Conservation (phyloP, 2,113 vertebrate genomes). For the Chaenogobius annularis region DNA sequence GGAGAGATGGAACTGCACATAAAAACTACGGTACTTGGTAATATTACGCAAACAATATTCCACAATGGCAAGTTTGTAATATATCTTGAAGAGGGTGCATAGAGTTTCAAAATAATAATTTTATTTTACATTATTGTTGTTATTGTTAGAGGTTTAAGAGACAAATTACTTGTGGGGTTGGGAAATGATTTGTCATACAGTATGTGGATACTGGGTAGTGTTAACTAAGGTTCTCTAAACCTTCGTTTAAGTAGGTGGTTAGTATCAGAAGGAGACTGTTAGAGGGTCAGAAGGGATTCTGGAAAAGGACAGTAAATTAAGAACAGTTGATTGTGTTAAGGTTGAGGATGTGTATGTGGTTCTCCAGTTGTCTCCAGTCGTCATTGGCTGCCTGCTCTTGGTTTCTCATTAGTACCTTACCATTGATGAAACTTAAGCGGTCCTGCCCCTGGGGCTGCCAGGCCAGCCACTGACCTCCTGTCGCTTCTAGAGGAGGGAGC, state of each 20-base stretch:
- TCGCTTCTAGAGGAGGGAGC: conserved; percentile 72
- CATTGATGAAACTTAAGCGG: conserved; percentile 75
- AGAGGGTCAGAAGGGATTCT: conserved; percentile 62
- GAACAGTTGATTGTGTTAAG: conserved; percentile 27
- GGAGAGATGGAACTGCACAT: background rate
- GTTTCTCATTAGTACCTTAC: conserved; percentile 66
- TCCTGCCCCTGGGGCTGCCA: conserved; percentile 59
- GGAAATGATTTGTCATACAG: background rate
- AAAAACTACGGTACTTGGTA: background rate
- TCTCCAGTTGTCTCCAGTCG: conserved; percentile 42
- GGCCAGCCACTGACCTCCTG: conserved; percentile 73
- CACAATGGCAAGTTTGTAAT: background rate
- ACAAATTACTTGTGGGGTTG: background rate
- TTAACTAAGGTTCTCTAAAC: background rate
- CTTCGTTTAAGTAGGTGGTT: conserved; percentile 31
- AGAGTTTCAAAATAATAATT: background rate
- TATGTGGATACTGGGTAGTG: background rate
- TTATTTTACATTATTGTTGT: background rate
- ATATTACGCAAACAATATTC: background rate
- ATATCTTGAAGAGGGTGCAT: background rate
- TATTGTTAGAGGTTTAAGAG: background rate
- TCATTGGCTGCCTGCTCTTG: conserved; percentile 34
- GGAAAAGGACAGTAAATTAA: conserved; percentile 63
- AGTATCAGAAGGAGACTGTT: conserved; percentile 47
- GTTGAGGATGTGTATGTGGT: conserved; percentile 15